Evolutionary conservation across 2,113 vertebrate species (phyloP).

Genomic region (Rostratula benghalensis): DNA sequence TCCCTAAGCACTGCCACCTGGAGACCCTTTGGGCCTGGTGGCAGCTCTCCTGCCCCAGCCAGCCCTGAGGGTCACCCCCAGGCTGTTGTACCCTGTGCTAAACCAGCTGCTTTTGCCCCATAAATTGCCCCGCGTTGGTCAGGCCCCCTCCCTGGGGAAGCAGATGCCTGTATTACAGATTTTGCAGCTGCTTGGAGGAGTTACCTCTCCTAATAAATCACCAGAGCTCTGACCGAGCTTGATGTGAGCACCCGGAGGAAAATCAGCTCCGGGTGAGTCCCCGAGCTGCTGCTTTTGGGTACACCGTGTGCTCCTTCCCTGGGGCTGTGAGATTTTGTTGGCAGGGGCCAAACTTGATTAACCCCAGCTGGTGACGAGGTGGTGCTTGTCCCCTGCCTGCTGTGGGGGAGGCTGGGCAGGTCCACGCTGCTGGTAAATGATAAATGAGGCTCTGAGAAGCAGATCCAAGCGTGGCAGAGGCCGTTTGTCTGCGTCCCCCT

Average conservation of each 20-base stretch:
- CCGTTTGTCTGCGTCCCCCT: not conserved
- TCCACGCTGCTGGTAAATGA: not conserved
- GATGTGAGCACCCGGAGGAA: not conserved
- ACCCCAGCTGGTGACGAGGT: not conserved
- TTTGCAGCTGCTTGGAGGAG: not conserved
- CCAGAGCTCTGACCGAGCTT: not conserved
- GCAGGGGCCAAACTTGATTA: not conserved
- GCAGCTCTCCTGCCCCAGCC: not conserved
- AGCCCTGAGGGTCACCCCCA: not conserved
- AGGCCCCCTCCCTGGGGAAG: not conserved
- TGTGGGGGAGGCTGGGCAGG: not conserved
- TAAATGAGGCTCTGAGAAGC: not conserved
- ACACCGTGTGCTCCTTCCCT: rapidly evolving
- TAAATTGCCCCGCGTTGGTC: not conserved
- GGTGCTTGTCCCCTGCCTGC: not conserved
- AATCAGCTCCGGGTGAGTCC: not conserved
- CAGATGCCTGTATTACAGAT: not conserved
- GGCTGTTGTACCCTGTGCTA: not conserved
- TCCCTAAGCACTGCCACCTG: not conserved
- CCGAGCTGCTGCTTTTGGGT: not conserved
- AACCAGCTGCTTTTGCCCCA: not conserved
- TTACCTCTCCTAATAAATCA: not conserved
- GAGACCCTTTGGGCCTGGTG: not conserved
- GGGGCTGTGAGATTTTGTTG: not conserved
- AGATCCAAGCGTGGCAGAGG: not conserved